phyloP scores from a whole-genome alignment of 1,140 invertebrate genomes.

The Hycleus phaleratus region DNA sequence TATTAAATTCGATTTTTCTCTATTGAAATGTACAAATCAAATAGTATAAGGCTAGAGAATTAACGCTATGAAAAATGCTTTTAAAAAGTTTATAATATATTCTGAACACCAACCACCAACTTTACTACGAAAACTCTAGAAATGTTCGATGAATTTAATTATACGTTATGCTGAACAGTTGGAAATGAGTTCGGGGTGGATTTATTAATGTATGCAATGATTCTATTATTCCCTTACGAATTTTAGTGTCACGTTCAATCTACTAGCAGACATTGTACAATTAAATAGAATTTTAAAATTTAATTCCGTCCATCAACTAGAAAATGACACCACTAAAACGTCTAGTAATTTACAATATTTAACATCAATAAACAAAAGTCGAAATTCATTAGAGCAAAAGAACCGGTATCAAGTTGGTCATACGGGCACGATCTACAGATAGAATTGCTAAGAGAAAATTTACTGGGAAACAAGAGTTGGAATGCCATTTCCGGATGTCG shows the following conservation, averaged over 20 bases:
- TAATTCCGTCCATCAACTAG: constrained; percentile 1
- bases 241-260: constrained; percentile 9
- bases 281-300: constrained; percentile 3
- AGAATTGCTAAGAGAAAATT: too few relatives aligned
- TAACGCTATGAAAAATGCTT: constrained; percentile 4
- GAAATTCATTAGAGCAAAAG: too few relatives aligned
- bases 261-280: not conserved
- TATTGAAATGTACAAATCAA: constrained; percentile 2
- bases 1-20: not conserved
- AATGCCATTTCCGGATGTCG: constrained; percentile 9
- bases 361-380: too few relatives aligned
- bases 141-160: constrained; percentile 14
- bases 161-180: constrained; percentile 10
- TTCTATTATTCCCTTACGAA: not conserved
- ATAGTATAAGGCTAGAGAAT: not conserved
- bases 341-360: too few relatives aligned
- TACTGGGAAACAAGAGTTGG: not conserved
- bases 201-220: constrained; percentile 15
- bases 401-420: too few relatives aligned
- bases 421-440: too few relatives aligned
- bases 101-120: constrained; percentile 1
- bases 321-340: too few relatives aligned
- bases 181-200: constrained; percentile 6
- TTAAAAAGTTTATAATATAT: constrained; percentile 6
- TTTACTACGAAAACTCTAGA: constrained; percentile 1